These are phyloP conservation scores for Cheirogaleus medius DNA, from an alignment of 2,113 vertebrate species.

Conservation along the genomic window DNA sequence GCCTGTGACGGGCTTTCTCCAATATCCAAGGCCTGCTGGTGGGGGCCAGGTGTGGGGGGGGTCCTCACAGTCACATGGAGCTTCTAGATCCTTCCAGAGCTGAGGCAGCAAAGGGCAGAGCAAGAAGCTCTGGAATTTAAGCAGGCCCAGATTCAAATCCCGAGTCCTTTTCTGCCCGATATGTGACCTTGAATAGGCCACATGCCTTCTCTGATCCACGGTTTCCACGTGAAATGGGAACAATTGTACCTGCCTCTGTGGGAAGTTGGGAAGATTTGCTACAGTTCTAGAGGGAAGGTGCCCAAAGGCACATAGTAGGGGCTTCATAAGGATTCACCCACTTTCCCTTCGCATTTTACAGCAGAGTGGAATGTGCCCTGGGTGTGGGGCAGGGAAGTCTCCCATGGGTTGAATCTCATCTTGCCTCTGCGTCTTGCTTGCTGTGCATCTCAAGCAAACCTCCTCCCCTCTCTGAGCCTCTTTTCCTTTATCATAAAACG, in stretches of 20 bases:
- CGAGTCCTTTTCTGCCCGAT: neutral
- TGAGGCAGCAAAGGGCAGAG: neutral
- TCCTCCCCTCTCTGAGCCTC: neutral
- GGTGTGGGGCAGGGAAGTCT: neutral
- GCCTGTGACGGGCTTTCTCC: neutral
- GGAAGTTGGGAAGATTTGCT: neutral
- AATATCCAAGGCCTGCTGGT: neutral
- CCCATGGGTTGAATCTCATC: neutral
- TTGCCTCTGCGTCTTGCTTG: neutral
- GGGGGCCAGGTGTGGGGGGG: neutral
- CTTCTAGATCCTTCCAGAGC: neutral
- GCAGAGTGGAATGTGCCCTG: neutral
- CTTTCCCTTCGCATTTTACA: neutral
- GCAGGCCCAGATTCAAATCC: neutral
- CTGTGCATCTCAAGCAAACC: neutral
- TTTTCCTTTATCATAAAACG: neutral
- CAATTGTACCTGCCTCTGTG: neutral
- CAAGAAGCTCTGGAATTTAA: neutral
- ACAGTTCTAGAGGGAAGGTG: neutral
- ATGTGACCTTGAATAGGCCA: neutral
- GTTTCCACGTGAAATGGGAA: neutral
- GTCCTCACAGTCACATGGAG: neutral
- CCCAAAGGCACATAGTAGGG: neutral
- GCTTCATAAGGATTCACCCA: neutral
- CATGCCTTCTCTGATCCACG: neutral